phyloP scores from a whole-genome alignment of 2,113 vertebrate genomes.

The Macquaria ambigua region DNA sequence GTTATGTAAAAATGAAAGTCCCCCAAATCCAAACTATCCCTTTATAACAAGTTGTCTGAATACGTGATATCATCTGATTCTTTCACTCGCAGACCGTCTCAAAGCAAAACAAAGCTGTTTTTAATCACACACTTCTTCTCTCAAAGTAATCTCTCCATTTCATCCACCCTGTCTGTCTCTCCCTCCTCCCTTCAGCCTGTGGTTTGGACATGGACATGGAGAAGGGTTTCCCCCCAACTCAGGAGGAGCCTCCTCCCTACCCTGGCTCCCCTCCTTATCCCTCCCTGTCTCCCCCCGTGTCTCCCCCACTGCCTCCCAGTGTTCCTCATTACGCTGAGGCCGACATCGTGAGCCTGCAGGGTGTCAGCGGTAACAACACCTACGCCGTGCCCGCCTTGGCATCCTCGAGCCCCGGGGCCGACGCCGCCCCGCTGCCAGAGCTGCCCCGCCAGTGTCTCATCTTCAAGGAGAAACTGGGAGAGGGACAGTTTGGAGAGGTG shows the following conservation, averaged over 20 bases:
- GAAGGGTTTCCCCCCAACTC: slow-evolving; percentile 79
- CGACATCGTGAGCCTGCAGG: slow-evolving; percentile 93
- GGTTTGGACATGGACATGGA: slow-evolving; percentile 85
- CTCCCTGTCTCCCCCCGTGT: slow-evolving; percentile 79
- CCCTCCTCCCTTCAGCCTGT: slow-evolving; percentile 81
- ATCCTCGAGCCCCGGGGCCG: slow-evolving; percentile 82
- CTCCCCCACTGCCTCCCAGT: slow-evolving; percentile 84
- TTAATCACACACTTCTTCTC: slow-evolving; percentile 13
- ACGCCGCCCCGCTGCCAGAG: slow-evolving; percentile 88
- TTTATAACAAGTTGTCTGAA: slow-evolving; percentile 22
- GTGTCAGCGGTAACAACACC: slow-evolving; percentile 93
- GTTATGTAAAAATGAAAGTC: background rate
- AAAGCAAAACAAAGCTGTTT: slow-evolving; percentile 11
- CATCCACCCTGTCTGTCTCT: slow-evolving; percentile 33
- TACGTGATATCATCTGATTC: background rate
- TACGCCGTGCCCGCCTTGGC: slow-evolving; percentile 92
- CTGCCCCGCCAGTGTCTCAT: slow-evolving; percentile 90
- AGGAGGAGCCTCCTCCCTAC: slow-evolving; percentile 84
- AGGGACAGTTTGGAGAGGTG: slow-evolving; percentile 96
- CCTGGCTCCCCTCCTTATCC: slow-evolving; percentile 85
- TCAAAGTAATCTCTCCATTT: slow-evolving; percentile 23
- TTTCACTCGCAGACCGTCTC: background rate
- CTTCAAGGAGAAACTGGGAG: slow-evolving; percentile 95
- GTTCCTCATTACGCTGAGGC: slow-evolving; percentile 96
- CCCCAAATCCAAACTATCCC: slow-evolving; percentile 49